Conservation (phyloP, 2,797 vertebrate species). For the Clarias pachynema region DNA sequence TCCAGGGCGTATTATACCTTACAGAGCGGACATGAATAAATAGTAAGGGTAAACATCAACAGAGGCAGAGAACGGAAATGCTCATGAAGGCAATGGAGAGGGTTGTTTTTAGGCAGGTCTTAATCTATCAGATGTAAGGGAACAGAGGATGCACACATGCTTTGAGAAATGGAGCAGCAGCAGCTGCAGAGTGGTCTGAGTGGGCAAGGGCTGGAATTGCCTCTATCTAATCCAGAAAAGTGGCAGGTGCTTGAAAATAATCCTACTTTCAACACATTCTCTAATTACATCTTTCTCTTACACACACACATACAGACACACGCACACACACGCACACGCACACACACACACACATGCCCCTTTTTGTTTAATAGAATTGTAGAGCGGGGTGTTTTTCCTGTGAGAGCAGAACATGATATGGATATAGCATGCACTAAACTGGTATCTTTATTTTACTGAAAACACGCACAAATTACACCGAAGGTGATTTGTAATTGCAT, state of each 20-base stretch:
- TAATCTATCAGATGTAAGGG: slow-evolving; percentile 37
- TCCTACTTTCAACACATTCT: slow-evolving; percentile 46
- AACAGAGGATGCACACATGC: background rate
- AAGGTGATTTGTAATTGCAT: background rate
- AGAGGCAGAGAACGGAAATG: slow-evolving; percentile 28
- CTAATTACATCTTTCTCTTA: slow-evolving; percentile 10
- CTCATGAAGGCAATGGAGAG: slow-evolving; percentile 19
- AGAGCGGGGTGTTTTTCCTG: background rate
- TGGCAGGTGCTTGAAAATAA: slow-evolving; percentile 50
- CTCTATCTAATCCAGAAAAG: slow-evolving; percentile 46
- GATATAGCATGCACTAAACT: background rate
- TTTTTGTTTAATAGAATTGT: background rate
- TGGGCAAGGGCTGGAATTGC: slow-evolving; percentile 1
- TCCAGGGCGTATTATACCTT: slow-evolving; percentile 11
- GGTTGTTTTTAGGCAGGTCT: slow-evolving; percentile 30
- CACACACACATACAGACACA: background rate
- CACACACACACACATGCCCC: background rate
- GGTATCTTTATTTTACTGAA: background rate
- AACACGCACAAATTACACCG: background rate
- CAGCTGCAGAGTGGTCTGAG: slow-evolving; percentile 25
- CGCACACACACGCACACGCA: background rate
- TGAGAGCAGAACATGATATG: background rate
- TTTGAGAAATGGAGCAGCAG: slow-evolving; percentile 9
- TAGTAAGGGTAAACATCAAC: slow-evolving; percentile 32
- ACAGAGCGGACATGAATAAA: slow-evolving; percentile 15